Conservation (phyloP, 2,797 vertebrate genomes). For the Lagodon rhomboides region DNA sequence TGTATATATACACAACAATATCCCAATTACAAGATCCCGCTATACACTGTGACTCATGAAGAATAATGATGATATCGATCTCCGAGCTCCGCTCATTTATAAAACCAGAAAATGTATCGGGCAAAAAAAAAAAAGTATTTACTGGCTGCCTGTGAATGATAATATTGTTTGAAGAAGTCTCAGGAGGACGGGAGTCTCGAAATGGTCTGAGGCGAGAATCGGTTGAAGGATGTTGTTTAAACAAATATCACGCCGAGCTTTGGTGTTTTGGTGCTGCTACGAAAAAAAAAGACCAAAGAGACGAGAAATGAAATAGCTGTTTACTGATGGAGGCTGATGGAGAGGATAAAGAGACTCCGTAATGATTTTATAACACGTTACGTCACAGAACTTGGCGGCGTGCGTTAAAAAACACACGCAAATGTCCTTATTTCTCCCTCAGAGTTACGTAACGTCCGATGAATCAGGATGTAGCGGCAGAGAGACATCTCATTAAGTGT, state of each 20-base stretch:
- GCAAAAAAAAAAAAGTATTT: neutral
- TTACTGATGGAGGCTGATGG: neutral
- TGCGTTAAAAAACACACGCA: neutral
- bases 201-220: slow-evolving; percentile 17
- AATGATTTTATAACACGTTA: neutral
- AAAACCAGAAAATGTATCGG: slow-evolving; percentile 1
- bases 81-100: slow-evolving; percentile 2
- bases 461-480: neutral
- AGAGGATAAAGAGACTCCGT: slow-evolving; percentile 16
- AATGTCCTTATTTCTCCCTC: neutral
- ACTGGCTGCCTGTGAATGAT: slow-evolving; percentile 18
- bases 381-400: neutral
- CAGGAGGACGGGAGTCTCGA: neutral
- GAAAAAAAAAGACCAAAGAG: slow-evolving; percentile 5
- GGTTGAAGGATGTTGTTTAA: slow-evolving; percentile 18
- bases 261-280: slow-evolving; percentile 10
- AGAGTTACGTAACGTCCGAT: neutral
- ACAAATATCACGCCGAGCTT: slow-evolving; percentile 22
- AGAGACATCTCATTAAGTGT: too few relatives aligned
- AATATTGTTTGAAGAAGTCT: slow-evolving; percentile 32
- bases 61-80: slow-evolving; percentile 19
- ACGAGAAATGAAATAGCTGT: slow-evolving; percentile 11
- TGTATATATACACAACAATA: slow-evolving; percentile 17
- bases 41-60: neutral
- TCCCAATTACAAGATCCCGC: slow-evolving; percentile 16